These are phyloP conservation scores for Pilophorus perplexus DNA, from an alignment of 2,888 invertebrate genomes.

Conservation along the genomic window DNA sequence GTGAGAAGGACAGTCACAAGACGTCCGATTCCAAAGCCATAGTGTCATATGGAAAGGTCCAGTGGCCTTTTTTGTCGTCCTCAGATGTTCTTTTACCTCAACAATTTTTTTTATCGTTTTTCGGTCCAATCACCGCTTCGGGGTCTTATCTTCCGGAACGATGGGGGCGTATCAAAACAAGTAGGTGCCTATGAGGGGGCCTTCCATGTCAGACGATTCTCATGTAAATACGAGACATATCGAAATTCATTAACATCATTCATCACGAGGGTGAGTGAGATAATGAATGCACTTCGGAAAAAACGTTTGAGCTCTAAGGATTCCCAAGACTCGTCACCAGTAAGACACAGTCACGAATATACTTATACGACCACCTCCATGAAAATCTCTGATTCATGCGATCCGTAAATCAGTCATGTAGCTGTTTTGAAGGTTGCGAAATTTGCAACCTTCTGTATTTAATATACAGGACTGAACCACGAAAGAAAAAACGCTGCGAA, in stretches of 20 bases:
- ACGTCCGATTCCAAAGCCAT: conserved; percentile 17
- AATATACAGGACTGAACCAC: too few species aligned
- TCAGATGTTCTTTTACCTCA: neutral
- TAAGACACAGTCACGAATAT: too few species aligned
- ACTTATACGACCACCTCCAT: too few species aligned
- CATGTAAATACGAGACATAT: conserved; percentile 12
- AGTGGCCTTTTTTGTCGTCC: conserved; percentile 19
- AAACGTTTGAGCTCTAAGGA: too few species aligned
- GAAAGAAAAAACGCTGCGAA: too few species aligned
- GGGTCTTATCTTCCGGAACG: conserved; percentile 9
- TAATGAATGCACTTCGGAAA: too few species aligned
- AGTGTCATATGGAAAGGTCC: conserved; percentile 23
- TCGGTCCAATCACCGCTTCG: neutral
- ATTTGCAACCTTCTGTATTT: too few species aligned
- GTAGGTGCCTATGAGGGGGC: conserved; percentile 1
- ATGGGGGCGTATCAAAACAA: conserved; percentile 26
- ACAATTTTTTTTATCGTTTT: conserved; percentile 7
- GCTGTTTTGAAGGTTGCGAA: too few species aligned
- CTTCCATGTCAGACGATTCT: conserved; percentile 10
- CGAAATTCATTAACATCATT: conserved; percentile 24
- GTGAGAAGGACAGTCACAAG: conserved; percentile 9
- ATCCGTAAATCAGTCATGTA: too few species aligned
- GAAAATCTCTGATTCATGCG: too few species aligned
- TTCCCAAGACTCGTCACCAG: too few species aligned
- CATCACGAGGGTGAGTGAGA: too few species aligned